Percentiles rank a stretch among this genome's conserved stretches.
phyloP scores from a whole-genome alignment of 92 coral and sea anemone genomes.

The Micromussa lordhowensis region DNA sequence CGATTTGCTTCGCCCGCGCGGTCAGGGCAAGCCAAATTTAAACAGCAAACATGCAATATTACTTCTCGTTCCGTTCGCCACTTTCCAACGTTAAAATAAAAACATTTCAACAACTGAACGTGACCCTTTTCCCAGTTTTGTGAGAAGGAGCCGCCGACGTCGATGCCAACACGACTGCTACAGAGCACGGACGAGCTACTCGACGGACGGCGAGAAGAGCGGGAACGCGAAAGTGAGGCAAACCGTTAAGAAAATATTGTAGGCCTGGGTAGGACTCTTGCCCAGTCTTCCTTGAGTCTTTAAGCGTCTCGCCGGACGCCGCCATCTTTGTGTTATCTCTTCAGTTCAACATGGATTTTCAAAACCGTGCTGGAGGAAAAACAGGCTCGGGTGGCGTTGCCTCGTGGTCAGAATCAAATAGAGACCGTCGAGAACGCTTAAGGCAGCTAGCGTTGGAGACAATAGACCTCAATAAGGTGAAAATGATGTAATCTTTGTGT shows the following conservation, averaged over 20 bases:
- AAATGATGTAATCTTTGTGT: neutral
- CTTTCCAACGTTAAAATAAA: no score
- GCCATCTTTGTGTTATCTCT: constrained; percentile 19
- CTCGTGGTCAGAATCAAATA: constrained; percentile 91
- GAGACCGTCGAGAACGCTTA: constrained; percentile 97
- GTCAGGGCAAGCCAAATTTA: no score
- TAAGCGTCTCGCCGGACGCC: neutral
- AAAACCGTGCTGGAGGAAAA: constrained; percentile 97
- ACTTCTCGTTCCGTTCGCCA: no score
- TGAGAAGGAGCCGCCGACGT: no score
- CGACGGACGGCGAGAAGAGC: no score
- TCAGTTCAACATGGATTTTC: constrained; percentile 85
- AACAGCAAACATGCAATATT: no score
- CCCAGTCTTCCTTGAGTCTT: neutral
- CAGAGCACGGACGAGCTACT: no score
- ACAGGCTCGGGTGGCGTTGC: constrained; percentile 99
- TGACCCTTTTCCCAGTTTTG: no score
- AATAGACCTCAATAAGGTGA: constrained; percentile 97
- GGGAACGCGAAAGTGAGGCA: neutral
- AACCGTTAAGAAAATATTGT: neutral
- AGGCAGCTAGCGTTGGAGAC: constrained; percentile 97
- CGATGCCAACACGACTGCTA: no score
- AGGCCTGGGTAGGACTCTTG: neutral
- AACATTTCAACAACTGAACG: no score
- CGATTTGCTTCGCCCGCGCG: no score